Evolutionary conservation across 2,888 invertebrate genomes (phyloP).

Genomic region (Philereme transversata): DNA sequence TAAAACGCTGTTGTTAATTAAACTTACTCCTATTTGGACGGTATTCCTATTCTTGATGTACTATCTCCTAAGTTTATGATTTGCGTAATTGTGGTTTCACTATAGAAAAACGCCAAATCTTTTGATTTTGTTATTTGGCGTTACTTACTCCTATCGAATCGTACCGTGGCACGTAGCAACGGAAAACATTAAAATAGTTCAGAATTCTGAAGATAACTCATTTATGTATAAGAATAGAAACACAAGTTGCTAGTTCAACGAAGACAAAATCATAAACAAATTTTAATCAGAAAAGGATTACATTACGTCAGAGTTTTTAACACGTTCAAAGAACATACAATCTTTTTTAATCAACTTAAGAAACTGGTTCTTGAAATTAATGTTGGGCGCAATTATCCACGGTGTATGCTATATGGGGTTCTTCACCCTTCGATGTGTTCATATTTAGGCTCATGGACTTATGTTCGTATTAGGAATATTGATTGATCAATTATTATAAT

Average conservation of each 20-base stretch:
- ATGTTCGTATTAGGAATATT: conserved; percentile 22
- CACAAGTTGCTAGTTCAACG: background rate
- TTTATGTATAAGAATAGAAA: background rate
- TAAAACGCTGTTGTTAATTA: too few relatives aligned
- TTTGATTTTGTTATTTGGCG: too few relatives aligned
- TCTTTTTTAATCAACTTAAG: conserved; percentile 30
- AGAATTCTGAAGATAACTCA: too few relatives aligned
- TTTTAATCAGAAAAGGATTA: conserved; percentile 31
- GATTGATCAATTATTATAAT: conserved; percentile 38
- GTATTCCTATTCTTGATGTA: too few relatives aligned
- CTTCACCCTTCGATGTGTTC: conserved; percentile 45
- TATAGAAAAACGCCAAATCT: too few relatives aligned
- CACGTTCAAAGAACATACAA: conserved; percentile 24
- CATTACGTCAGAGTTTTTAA: conserved; percentile 24
- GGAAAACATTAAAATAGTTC: too few relatives aligned
- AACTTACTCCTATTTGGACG: too few relatives aligned
- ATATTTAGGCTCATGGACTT: conserved; percentile 32
- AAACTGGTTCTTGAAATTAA: conserved; percentile 55
- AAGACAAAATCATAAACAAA: conserved; percentile 12
- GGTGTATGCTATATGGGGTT: conserved; percentile 47
- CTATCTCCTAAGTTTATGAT: too few relatives aligned
- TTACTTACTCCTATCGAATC: too few relatives aligned
- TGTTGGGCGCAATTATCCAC: conserved; percentile 57
- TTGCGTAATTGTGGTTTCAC: too few relatives aligned
- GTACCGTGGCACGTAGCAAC: too few relatives aligned